phyloP scores from a whole-genome alignment of 2,888 invertebrate species.

The Iphiclides podalirius region DNA sequence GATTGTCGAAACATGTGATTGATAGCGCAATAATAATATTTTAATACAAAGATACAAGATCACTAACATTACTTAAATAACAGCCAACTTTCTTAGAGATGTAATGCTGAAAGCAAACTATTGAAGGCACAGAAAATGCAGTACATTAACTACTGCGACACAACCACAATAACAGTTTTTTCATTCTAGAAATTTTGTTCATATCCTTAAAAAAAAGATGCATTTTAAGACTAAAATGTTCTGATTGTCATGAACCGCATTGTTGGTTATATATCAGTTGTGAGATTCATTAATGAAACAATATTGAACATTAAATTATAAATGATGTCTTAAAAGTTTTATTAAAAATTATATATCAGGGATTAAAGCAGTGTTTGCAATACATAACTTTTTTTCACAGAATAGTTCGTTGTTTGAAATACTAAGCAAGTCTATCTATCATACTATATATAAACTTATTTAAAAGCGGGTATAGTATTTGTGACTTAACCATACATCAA shows the following conservation, averaged over 20 bases:
- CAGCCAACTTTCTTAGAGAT: constrained; percentile 44
- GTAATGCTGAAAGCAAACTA: constrained; percentile 60
- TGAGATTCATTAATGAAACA: constrained; percentile 20
- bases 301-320: not conserved
- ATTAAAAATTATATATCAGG: not conserved
- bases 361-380: constrained; percentile 14
- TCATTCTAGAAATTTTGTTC: constrained; percentile 35
- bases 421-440: constrained; percentile 36
- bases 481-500: constrained; percentile 75
- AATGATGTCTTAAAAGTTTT: not conserved
- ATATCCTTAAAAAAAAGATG: constrained; percentile 33
- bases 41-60: constrained; percentile 33
- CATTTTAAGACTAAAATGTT: constrained; percentile 17
- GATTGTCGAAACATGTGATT: constrained; percentile 24
- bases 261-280: not conserved
- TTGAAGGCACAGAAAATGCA: constrained; percentile 68
- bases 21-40: constrained; percentile 24
- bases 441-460: constrained; percentile 54
- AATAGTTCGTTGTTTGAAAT: constrained; percentile 69
- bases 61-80: constrained; percentile 36
- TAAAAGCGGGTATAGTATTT: constrained; percentile 66
- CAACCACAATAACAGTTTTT: constrained; percentile 51
- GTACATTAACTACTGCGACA: constrained; percentile 51
- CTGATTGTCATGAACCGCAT: constrained; percentile 19
- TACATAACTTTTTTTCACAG: constrained; percentile 48